phyloP scores from a whole-genome alignment of 2,888 invertebrate genomes.

The Tethea ocularis region DNA sequence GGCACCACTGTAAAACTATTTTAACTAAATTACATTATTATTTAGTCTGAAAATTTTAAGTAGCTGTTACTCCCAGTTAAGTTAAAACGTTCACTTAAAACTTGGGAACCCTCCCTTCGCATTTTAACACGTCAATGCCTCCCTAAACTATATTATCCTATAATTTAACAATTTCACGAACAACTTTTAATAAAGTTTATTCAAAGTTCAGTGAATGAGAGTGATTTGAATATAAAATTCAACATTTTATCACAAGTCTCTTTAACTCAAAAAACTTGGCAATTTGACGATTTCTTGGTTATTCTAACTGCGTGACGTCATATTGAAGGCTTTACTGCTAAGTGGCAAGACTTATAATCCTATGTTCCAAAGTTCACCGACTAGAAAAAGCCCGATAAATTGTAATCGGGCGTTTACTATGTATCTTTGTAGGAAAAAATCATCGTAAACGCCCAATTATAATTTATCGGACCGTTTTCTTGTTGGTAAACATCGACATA shows the following conservation, averaged over 20 bases:
- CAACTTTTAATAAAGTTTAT: conserved; percentile 5
- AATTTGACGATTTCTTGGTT: conserved; percentile 1
- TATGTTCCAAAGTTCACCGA: background rate
- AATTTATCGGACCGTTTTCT: too few species aligned
- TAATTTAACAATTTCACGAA: conserved; percentile 7
- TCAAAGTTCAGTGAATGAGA: conserved; percentile 2
- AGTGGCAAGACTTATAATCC: background rate
- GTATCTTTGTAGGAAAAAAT: too few species aligned
- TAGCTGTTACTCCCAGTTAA: background rate
- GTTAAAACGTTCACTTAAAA: conserved; percentile 1
- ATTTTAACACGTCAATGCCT: background rate
- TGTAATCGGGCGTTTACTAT: too few species aligned
- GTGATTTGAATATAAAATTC: conserved; percentile 9
- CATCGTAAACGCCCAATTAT: too few species aligned
- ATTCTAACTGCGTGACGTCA: conserved; percentile 1
- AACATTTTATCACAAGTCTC: conserved; percentile 7
- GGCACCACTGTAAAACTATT: background rate
- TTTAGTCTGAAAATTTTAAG: background rate
- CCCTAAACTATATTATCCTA: conserved; percentile 4
- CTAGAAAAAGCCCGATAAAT: too few species aligned
- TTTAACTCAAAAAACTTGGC: background rate
- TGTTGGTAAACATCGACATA: too few species aligned
- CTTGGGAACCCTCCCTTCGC: background rate
- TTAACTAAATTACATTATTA: background rate
- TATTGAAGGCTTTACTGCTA: background rate